Percentiles rank a stretch among this genome's conserved stretches.
phyloP scores from a whole-genome alignment of 2,888 invertebrate genomes.

The Horisme vitalbata region DNA sequence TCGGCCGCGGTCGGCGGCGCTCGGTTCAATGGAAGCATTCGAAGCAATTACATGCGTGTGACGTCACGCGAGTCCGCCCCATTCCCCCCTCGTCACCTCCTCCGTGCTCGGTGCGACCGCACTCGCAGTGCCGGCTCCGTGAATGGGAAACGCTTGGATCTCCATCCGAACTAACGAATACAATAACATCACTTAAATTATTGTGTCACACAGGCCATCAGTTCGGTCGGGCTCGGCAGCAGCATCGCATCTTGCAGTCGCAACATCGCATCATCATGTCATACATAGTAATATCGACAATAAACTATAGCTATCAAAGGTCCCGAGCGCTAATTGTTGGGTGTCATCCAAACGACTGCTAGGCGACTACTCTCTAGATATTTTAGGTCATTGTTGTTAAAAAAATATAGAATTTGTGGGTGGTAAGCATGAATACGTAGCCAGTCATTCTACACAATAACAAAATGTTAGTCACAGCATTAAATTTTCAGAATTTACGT shows the following conservation, averaged over 20 bases:
- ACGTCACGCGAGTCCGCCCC: constrained; percentile 61
- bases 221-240: no score
- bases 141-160: constrained; percentile 26
- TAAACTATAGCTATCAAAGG: constrained; percentile 14
- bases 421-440: no score
- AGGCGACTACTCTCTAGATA: constrained; percentile 11
- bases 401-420: no score
- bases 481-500: no score
- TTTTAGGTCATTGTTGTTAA: constrained; percentile 9
- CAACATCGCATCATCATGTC: constrained; percentile 21
- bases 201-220: no score
- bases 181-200: no score
- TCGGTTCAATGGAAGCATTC: constrained; percentile 68
- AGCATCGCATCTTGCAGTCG: not conserved
- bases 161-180: constrained; percentile 12
- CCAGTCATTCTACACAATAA: no score
- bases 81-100: constrained; percentile 20
- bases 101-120: constrained; percentile 29
- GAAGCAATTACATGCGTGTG: constrained; percentile 63
- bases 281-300: no score
- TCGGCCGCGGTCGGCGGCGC: constrained; percentile 58
- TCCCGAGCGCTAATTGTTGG: constrained; percentile 10
- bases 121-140: constrained; percentile 19
- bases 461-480: not conserved
- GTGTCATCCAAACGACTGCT: constrained; percentile 14